These are phyloP conservation scores for Phyllotreta striolata DNA, from an alignment of 2,888 invertebrate species.

Conservation along the genomic window DNA sequence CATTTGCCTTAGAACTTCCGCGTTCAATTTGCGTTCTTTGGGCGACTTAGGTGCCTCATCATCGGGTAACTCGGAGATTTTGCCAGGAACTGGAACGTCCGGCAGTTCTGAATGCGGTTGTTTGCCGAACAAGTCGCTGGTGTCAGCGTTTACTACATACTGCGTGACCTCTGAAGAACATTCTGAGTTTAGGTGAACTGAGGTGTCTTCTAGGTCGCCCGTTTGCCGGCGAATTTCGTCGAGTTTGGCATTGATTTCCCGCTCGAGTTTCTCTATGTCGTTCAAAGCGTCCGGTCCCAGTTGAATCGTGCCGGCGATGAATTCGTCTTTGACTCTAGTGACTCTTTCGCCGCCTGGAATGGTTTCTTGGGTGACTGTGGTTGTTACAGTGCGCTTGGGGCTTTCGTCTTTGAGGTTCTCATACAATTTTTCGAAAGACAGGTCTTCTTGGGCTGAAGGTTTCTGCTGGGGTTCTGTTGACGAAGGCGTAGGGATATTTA, in stretches of 20 bases:
- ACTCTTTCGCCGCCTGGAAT: slow-evolving; percentile 41
- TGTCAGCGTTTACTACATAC: slow-evolving; percentile 7
- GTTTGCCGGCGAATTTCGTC: slow-evolving; percentile 32
- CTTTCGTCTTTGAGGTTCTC: slow-evolving; percentile 26
- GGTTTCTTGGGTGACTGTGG: slow-evolving; percentile 39
- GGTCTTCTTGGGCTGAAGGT: background rate
- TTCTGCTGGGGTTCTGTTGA: background rate
- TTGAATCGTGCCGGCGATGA: slow-evolving; percentile 35
- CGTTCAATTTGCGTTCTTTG: slow-evolving; percentile 12
- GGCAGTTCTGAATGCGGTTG: slow-evolving; percentile 42
- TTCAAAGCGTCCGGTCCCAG: slow-evolving; percentile 32
- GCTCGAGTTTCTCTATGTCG: slow-evolving; percentile 37
- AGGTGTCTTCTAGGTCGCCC: slow-evolving; percentile 18
- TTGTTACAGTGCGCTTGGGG: slow-evolving; percentile 33
- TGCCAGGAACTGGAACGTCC: slow-evolving; percentile 31
- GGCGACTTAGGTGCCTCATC: background rate
- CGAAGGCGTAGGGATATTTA: slow-evolving; percentile 7
- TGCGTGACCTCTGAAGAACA: background rate
- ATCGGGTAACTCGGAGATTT: slow-evolving; percentile 23
- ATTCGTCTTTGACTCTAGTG: slow-evolving; percentile 42
- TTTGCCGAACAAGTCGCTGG: slow-evolving; percentile 41
- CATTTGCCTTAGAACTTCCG: slow-evolving; percentile 39
- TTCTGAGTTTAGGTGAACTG: slow-evolving; percentile 8
- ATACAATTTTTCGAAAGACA: background rate
- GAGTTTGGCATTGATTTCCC: slow-evolving; percentile 39